Conservation (phyloP, 2,113 vertebrate genomes). For the Morone saxatilis region DNA sequence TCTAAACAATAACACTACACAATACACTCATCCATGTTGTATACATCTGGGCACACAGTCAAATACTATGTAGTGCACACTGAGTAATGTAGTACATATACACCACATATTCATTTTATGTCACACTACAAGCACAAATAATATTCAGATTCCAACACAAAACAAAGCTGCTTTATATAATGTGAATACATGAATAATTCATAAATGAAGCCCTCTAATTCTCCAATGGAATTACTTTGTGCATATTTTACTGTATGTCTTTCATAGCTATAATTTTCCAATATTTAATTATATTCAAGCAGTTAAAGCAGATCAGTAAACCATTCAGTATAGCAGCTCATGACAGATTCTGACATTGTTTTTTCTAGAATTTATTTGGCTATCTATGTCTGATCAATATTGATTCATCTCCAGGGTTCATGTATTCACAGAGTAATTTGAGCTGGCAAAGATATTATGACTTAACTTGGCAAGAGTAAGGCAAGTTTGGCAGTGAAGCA, state of each 20-base stretch:
- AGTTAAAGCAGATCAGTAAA: conserved; percentile 9
- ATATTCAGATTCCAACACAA: neutral
- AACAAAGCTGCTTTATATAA: neutral
- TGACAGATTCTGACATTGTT: neutral
- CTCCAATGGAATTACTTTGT: neutral
- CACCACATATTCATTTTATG: neutral
- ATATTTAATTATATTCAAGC: conserved; percentile 2
- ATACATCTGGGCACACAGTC: neutral
- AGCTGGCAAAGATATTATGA: neutral
- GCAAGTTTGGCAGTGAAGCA: neutral
- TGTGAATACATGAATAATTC: neutral
- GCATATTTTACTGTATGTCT: neutral
- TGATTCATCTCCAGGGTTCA: neutral
- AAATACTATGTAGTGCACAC: neutral
- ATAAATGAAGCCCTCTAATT: neutral
- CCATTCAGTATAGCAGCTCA: neutral
- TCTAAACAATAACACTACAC: neutral
- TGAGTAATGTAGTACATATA: too few species aligned
- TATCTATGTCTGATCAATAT: neutral
- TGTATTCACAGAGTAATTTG: neutral
- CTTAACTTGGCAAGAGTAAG: neutral
- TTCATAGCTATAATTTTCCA: neutral
- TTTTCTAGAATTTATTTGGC: conserved; percentile 11
- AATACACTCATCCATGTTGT: neutral
- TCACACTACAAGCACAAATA: neutral